Conservation (phyloP, 2,888 invertebrate species). For the Trichacis sp. region DNA sequence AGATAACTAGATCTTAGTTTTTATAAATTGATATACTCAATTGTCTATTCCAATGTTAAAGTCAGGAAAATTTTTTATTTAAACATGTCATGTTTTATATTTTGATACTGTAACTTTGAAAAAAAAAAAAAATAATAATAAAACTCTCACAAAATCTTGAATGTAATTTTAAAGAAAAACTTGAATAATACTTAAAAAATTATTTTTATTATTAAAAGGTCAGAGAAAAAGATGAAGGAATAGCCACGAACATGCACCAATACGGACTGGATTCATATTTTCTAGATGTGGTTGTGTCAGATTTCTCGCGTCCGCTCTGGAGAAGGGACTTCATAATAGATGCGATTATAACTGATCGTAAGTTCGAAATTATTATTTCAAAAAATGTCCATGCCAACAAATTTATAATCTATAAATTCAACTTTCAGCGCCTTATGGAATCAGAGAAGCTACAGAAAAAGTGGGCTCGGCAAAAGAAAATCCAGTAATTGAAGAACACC, state of each 20-base stretch:
- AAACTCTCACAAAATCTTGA: too few species aligned
- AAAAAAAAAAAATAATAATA: not conserved
- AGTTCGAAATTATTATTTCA: slow-evolving; percentile 66
- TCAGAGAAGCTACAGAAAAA: slow-evolving; percentile 91
- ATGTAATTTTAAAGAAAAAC: too few species aligned
- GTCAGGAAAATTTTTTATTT: too few species aligned
- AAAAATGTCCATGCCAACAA: not conserved
- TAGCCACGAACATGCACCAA: slow-evolving; percentile 88
- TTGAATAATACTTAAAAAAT: not conserved
- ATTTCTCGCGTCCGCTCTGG: slow-evolving; percentile 90
- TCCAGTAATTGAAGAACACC: slow-evolving; percentile 76
- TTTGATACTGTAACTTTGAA: too few species aligned
- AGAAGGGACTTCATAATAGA: slow-evolving; percentile 80
- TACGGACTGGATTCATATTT: slow-evolving; percentile 83
- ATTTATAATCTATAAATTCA: not conserved
- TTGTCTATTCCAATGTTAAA: too few species aligned
- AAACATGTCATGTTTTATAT: too few species aligned
- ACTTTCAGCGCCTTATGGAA: slow-evolving; percentile 92
- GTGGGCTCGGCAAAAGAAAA: slow-evolving; percentile 76
- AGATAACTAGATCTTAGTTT: too few species aligned
- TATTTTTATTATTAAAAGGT: slow-evolving; percentile 66
- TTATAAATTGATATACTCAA: too few species aligned
- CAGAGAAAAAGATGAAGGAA: slow-evolving; percentile 86
- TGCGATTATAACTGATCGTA: slow-evolving; percentile 96
- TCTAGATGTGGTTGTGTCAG: slow-evolving; percentile 90